Percentiles rank a stretch among this genome's conserved stretches.
Evolutionary conservation across 2,888 invertebrate genomes (phyloP).

Genomic region (Chrysodeixis includens): DNA sequence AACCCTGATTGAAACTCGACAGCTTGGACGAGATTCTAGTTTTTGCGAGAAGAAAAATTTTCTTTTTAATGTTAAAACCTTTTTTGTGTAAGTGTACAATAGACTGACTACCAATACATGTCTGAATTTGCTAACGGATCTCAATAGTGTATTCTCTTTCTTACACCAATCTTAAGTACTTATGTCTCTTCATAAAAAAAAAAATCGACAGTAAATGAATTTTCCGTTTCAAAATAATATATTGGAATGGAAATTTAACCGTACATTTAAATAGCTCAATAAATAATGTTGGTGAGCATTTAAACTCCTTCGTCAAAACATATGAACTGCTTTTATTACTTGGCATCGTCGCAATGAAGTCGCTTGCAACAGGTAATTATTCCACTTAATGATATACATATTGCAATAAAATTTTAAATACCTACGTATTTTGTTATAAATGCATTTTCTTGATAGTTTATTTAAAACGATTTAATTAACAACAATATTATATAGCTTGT

Average conservation of each 20-base stretch:
- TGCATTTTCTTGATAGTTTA: not conserved
- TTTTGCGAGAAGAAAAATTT: conserved; percentile 32
- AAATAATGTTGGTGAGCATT: conserved; percentile 14
- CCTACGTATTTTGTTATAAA: not conserved
- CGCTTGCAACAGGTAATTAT: conserved; percentile 2
- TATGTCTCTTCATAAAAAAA: too few species aligned
- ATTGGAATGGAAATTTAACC: conserved; percentile 17
- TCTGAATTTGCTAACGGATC: too few species aligned
- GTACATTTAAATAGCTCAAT: conserved; percentile 18
- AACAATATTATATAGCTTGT: too few species aligned
- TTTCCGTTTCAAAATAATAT: not conserved
- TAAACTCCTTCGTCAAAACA: conserved; percentile 15
- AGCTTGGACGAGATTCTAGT: conserved; percentile 46
- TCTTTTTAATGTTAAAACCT: conserved; percentile 15
- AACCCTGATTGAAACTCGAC: conserved; percentile 53
- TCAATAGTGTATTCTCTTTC: too few species aligned
- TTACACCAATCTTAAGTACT: too few species aligned
- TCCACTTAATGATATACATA: not conserved
- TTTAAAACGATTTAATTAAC: too few species aligned
- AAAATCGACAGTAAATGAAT: too few species aligned
- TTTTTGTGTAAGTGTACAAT: too few species aligned
- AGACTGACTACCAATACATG: too few species aligned
- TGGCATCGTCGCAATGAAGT: conserved; percentile 37
- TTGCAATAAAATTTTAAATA: not conserved
- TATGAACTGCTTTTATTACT: conserved; percentile 34